Base-by-base conservation (phyloP, 2,797 vertebrate genomes). In the Geotria australis region DNA sequence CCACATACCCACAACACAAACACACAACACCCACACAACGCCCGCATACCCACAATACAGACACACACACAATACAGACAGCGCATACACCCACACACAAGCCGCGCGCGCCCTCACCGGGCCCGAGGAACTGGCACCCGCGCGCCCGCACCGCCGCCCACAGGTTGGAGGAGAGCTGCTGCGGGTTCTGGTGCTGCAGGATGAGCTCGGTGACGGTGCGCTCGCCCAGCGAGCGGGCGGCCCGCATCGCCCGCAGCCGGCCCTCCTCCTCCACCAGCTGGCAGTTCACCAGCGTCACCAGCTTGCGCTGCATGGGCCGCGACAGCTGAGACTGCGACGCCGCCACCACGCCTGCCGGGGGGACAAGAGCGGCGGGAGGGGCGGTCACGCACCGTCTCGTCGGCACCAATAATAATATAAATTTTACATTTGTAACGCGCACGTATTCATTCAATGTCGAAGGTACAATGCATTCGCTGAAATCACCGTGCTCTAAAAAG, bases 191-290 rank as follows among this genome's bases (percentile, higher is more conserved):
- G 64, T 98, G 91, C 69, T 98, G 89, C 57, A 98, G 77, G 68
- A 98, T 96, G 66, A 98, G 89, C 61, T 96, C 91, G 2, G 89
- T 98, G 65, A 98, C 91, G 1, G 91, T 95, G 47, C 91, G 74
- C 69, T 98, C 91, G 2, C 91, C 89, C 60, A 98, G 74, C 0
- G 89, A 96, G 10, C 91, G 83, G 1, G 91, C 89, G 1, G 91
- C 91, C 66, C 91, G 78, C 88, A 93, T 99, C 62, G 91, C 89
- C 65, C 91, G 74, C 14, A 98, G 80, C 1, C 89, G 77, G 15
- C 91, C 91, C 67, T 99, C 91, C 69, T 98, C 89, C 59, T 99
- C 91, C 65, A 99, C 89, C 45, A 99, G 76, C 65, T 98, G 91
- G 67, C 91, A 98, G 65, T 98, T 89, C 57, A 98, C 85, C 59